Conservation (phyloP, 2,888 invertebrate species). For the Mesochorus sp. region DNA sequence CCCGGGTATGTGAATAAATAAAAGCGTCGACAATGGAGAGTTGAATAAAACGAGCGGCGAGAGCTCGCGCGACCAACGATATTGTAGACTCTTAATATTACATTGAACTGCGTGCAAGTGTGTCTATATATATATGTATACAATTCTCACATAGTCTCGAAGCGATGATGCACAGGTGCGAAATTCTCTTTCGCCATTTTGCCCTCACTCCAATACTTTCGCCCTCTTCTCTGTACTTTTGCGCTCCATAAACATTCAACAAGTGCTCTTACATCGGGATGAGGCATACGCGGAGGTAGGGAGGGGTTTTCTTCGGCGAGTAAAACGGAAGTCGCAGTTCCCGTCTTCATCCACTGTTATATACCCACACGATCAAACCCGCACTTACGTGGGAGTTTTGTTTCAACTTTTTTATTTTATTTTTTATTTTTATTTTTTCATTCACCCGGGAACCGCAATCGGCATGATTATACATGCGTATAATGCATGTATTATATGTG, state of each 20-base stretch:
- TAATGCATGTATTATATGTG: background rate
- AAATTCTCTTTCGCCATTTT: constrained; percentile 36
- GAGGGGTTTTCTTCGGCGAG: constrained; percentile 17
- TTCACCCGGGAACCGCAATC: background rate
- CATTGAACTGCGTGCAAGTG: constrained; percentile 3
- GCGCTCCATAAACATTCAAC: constrained; percentile 61
- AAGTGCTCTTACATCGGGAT: constrained; percentile 51
- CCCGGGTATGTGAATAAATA: constrained; percentile 33
- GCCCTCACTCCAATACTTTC: background rate
- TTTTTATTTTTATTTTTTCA: background rate
- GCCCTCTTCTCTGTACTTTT: constrained; percentile 21
- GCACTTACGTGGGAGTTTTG: constrained; percentile 6
- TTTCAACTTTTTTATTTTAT: constrained; percentile 3
- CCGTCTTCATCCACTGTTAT: constrained; percentile 29
- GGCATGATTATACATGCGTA: constrained; percentile 16
- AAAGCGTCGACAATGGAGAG: constrained; percentile 36
- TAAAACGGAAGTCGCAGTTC: constrained; percentile 48
- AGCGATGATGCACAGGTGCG: constrained; percentile 46
- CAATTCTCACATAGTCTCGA: constrained; percentile 19
- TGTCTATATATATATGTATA: background rate
- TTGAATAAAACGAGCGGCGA: constrained; percentile 17
- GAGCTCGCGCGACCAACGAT: background rate
- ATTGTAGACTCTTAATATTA: constrained; percentile 29
- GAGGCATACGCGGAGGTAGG: background rate
- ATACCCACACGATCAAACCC: background rate